Conservation (phyloP, 2,888 invertebrate species). For the Drosophila subquinaria region DNA sequence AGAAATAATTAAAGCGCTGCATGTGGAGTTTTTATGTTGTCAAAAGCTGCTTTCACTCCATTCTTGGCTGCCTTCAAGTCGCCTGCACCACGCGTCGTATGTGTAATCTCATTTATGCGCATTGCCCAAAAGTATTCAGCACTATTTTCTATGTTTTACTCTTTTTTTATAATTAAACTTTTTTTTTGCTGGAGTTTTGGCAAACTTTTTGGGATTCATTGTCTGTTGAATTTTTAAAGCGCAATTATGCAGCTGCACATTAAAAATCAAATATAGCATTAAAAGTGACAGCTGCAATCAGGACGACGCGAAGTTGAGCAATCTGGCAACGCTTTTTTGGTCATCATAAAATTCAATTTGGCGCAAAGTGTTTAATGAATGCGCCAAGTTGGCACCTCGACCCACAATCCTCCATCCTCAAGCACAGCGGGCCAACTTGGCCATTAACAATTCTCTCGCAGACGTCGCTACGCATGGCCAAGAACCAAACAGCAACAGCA, state of each 20-base stretch:
- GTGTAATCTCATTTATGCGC: conserved; percentile 43
- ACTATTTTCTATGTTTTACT: conserved; percentile 5
- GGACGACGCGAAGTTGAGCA: conserved; percentile 41
- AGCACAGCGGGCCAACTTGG: conserved; percentile 67
- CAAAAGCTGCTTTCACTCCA: conserved; percentile 24
- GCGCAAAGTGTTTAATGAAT: conserved; percentile 82
- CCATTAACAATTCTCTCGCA: conserved; percentile 77
- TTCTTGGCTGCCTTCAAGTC: conserved; percentile 16
- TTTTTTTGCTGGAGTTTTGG: conserved; percentile 1
- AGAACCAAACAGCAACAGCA: conserved; percentile 48
- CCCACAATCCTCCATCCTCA: conserved; percentile 3
- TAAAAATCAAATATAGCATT: conserved; percentile 77
- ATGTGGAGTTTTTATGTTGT: conserved; percentile 69
- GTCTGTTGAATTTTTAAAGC: conserved; percentile 68
- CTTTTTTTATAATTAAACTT: conserved; percentile 22
- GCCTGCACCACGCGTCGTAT: conserved; percentile 45
- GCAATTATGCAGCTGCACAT: conserved; percentile 75
- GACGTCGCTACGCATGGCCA: conserved; percentile 61
- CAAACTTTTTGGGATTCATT: conserved; percentile 18
- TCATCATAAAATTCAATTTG: conserved; percentile 81
- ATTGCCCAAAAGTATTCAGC: conserved; percentile 59
- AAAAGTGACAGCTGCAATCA: conserved; percentile 74
- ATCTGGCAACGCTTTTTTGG: conserved; percentile 29
- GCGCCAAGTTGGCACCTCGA: conserved; percentile 58
- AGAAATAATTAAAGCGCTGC: conserved; percentile 85